Evolutionary conservation across 2,888 invertebrate genomes (phyloP), one percentile per base, ranked within the genome.

Genomic region (Euclidia mi): DNA sequence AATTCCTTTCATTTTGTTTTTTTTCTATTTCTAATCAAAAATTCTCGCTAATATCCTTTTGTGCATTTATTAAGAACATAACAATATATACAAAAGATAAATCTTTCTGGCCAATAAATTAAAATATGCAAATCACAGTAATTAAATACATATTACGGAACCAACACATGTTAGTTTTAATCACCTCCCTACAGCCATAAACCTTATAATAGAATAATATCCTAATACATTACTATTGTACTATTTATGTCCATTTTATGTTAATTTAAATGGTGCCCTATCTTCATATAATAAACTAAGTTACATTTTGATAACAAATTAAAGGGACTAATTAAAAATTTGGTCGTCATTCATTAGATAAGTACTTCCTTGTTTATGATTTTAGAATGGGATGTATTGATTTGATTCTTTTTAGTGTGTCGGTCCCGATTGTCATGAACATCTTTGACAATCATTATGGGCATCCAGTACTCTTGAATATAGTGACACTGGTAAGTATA

Each of bases 161-260:
- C 14, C 34, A 14, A 14, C 14, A 9, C 34, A 2, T 34, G 14
- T 14, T 9, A 12, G 0, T 6, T 29, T 9, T 14, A 34, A 34
- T 34, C 14, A 34, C 34, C 2, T 14, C 4, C 14, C 10, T 34
- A 34, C 10, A 34, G 14, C 14, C 0, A 34, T 34, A 34, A 34
- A 34, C 34, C 14, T 7, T 34, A 6, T 34, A 14, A 14, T 14
- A 9, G 14, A 34, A 14, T 14, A 34, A 6, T 25, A n/a, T n/a
- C n/a, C n/a, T n/a, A n/a, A n/a, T 7, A 9, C 10, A 10, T 29
- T 34, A 34, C 34, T 14, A 64, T 52, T 53, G 51, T 45, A 50
- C 66, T 76, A 70, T 87, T 84, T 85, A 88, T 87, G 76, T 74
- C 38, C 34, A 67, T 79, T 84, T 76, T 71, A 79, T 79, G 79